A percentile compares a stretch with the other conserved stretches of the same genome.
Conservation (phyloP, 2,113 vertebrate species). For the Gyps fulvus region DNA sequence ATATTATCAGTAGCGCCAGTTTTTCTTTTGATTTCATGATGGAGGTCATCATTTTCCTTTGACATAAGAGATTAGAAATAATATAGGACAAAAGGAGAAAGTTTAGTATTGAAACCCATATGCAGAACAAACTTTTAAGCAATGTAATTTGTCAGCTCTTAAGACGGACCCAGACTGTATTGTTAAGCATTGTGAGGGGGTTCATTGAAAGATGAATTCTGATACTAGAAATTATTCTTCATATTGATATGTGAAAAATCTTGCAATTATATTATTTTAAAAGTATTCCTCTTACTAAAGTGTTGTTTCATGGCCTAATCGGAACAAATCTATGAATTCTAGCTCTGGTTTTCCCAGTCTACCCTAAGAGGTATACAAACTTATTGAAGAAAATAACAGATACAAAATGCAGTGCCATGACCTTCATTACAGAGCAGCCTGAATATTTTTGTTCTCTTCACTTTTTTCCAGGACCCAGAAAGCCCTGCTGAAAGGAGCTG, state of each 20-base stretch:
- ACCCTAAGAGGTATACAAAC: neutral
- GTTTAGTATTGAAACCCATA: neutral
- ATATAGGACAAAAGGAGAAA: neutral
- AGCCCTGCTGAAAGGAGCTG: neutral
- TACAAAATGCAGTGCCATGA: neutral
- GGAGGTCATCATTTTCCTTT: neutral
- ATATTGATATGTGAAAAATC: neutral
- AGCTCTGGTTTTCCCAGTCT: neutral
- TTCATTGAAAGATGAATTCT: neutral
- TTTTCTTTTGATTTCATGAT: neutral
- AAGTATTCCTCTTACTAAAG: neutral
- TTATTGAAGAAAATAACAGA: neutral
- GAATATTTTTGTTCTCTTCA: constrained; percentile 14
- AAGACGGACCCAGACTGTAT: neutral
- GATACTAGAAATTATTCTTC: neutral
- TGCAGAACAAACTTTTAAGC: neutral
- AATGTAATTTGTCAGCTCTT: neutral
- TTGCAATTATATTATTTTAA: neutral
- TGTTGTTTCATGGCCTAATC: neutral
- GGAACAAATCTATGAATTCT: neutral
- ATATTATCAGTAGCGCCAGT: neutral
- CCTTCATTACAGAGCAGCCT: neutral
- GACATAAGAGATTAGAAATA: neutral
- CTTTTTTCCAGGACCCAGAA: constrained; percentile 11
- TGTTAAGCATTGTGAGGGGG: neutral